Conservation (phyloP, 2,797 vertebrate genomes). For the Scolopax rusticola region DNA sequence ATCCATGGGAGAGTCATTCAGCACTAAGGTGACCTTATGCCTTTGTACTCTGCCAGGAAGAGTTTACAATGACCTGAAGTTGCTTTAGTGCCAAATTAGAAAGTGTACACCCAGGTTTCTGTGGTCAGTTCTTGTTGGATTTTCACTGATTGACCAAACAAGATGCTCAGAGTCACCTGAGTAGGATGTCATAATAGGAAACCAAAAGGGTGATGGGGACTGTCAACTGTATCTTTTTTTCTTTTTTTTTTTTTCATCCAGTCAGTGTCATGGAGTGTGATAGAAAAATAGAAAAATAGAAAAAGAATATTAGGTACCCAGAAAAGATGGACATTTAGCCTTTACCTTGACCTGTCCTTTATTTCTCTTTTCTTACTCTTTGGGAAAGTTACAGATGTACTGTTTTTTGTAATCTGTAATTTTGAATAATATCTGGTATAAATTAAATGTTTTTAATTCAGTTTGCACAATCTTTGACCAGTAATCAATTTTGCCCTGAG, state of each 20-base stretch:
- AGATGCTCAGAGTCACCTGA: background rate
- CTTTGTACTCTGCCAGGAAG: background rate
- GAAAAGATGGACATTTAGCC: background rate
- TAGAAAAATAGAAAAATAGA: background rate
- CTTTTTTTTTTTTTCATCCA: background rate
- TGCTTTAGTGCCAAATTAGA: background rate
- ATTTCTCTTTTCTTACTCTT: background rate
- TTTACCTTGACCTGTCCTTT: background rate
- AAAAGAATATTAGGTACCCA: background rate
- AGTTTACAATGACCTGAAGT: background rate
- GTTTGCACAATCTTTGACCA: background rate
- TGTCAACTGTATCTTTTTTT: accelerated
- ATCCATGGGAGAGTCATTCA: background rate
- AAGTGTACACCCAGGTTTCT: background rate
- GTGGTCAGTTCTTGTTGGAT: background rate
- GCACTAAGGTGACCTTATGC: background rate
- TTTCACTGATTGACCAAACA: background rate
- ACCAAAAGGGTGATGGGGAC: accelerated
- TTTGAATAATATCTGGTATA: background rate
- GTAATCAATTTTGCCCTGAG: background rate
- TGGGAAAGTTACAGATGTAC: background rate
- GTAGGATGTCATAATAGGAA: background rate
- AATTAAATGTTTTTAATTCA: background rate
- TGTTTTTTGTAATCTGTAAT: background rate
- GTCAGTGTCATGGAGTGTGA: background rate